phyloP scores from a whole-genome alignment of 2,113 vertebrate species.

The Neogale vison region DNA sequence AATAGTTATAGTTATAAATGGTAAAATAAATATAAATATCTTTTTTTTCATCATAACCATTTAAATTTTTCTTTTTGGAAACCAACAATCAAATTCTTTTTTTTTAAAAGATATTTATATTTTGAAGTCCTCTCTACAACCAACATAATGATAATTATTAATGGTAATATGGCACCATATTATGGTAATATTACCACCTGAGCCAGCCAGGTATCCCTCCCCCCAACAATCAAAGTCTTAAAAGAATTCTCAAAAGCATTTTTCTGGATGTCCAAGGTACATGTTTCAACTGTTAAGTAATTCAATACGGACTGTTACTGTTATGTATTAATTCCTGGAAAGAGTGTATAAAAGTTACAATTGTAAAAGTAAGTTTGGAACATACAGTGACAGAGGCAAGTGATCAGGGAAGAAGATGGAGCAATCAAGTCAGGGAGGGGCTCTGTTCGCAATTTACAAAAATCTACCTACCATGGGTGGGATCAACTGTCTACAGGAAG shows the following conservation, averaged over 20 bases:
- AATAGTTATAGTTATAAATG: neutral
- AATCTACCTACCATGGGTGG: neutral
- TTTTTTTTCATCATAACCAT: neutral
- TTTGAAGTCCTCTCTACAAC: neutral
- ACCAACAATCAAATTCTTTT: neutral
- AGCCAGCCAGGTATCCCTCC: neutral
- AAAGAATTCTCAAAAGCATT: neutral
- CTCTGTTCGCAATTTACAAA: constrained; percentile 26
- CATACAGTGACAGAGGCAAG: neutral
- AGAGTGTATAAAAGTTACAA: neutral
- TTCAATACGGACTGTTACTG: neutral
- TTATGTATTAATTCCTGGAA: constrained; percentile 50
- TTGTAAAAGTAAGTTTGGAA: neutral
- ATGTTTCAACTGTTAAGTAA: constrained; percentile 10
- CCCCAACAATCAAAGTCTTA: neutral
- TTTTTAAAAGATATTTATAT: neutral
- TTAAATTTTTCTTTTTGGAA: constrained; percentile 23
- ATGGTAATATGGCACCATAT: no score
- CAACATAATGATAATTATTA: neutral
- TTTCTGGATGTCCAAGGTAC: neutral
- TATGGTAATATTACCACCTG: neutral
- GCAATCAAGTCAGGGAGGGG: neutral
- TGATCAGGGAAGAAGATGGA: constrained; percentile 44
- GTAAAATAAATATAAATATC: neutral
- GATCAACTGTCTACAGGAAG: constrained; percentile 39